Evolutionary conservation across 53 echinoderm and acorn worm species (phyloP), one percentile per base, ranked within the genome.

Genomic region (Arbacia lixula): DNA sequence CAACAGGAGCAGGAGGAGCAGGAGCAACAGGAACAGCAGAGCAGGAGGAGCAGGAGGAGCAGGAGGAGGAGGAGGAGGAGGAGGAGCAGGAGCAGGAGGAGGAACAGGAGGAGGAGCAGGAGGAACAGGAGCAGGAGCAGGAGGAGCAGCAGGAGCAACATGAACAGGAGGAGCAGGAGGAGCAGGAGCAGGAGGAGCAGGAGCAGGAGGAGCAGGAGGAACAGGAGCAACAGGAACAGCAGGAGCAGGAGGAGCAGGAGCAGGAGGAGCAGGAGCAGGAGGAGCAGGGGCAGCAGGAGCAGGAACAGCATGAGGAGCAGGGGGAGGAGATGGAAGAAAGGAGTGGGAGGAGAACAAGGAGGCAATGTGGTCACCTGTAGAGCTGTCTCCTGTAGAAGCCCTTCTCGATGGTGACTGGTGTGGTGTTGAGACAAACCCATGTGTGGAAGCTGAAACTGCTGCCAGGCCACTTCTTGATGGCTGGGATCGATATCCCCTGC

Each of bases 401-500:
- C 40, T 72, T 91, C 54, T 89, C 91, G 22, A 96, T 85, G 3
- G 93, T 87, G 36, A 96, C 76, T 2, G 91, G 89, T 12, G 93
- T 96, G 33, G 76, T 90, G 60, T 99, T 94, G n/a, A 99, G 78
- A 79, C 94, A 94, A 3, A 99, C 66, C 99, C 99, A 99, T 11
- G 92, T 86, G 66, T 99, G 99, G 63, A 99, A 99, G 37, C 94
- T 92, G 71, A 99, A 99, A 53, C 94, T 89, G 58, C 74, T 69
- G 51, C 99, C 99, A 6, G 99, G 92, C 99, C 94, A 95, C 68
- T 92, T 92, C 77, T 84, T 88, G n/a, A 95, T 75, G 53, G 54
- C 69, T 87, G 99, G 94, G 84, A 95, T 92, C 66, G 86, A 85
- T 51, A 99, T 95, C 35, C 99, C 99, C 99, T 99, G 87, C 6